Evolutionary conservation across 37 sponge, comb jelly and placozoan species (phyloP).

Genomic region (Oopsacas minuta): DNA sequence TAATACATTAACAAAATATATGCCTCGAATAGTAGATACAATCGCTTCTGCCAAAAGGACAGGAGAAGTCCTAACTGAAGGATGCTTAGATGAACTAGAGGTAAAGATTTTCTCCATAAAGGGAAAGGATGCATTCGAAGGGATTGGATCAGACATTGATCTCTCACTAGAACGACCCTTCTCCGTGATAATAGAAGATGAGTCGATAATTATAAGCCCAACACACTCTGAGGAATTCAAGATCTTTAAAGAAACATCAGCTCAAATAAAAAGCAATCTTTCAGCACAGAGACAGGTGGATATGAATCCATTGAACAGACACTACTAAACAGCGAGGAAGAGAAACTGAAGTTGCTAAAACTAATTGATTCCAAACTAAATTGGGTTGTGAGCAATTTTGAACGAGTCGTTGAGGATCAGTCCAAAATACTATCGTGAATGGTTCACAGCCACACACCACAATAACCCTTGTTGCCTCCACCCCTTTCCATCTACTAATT

Average conservation of each 20-base stretch:
- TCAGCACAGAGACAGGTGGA: neutral
- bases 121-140: neutral
- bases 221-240: neutral
- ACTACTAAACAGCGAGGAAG: conserved; percentile 6
- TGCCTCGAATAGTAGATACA: neutral
- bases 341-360: neutral
- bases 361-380: neutral
- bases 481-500: too few relatives aligned
- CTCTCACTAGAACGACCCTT: neutral
- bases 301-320: neutral
- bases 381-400: neutral
- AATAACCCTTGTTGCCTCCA: too few relatives aligned
- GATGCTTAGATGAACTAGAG: neutral
- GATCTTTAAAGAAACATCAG: neutral
- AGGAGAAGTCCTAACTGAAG: neutral
- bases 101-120: neutral
- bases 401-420: conserved; percentile 4
- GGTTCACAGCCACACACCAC: conserved; percentile 11
- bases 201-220: conserved; percentile 2
- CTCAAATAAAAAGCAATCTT: neutral
- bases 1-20: neutral
- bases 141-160: neutral
- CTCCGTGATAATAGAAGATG: neutral
- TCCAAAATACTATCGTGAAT: neutral
- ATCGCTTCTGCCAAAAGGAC: neutral